Percentiles rank a stretch among this genome's conserved stretches.
Conservation (phyloP, 2,113 vertebrate species). For the Bufo gargarizans region DNA sequence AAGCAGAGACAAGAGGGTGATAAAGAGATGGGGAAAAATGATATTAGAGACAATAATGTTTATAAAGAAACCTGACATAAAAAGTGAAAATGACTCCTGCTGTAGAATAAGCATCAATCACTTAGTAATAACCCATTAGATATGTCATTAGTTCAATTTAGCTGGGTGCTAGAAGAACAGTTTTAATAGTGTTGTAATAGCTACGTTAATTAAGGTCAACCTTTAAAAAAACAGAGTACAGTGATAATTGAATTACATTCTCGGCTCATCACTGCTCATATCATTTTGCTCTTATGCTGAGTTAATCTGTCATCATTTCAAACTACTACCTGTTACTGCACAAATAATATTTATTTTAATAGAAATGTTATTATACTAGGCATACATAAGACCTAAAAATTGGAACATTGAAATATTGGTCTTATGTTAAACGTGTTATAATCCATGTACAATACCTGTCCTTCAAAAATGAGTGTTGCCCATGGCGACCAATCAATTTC, state of each 20-base stretch:
- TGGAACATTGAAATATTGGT: background rate
- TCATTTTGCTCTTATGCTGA: background rate
- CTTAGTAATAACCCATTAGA: constrained; percentile 41
- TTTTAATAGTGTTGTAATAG: constrained; percentile 46
- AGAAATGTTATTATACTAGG: background rate
- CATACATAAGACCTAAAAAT: background rate
- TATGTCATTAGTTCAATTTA: constrained; percentile 27
- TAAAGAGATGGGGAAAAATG: background rate
- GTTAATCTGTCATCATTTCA: constrained; percentile 1
- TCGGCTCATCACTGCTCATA: constrained; percentile 12
- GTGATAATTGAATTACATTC: constrained; percentile 31
- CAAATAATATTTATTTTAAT: background rate
- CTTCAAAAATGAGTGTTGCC: too few relatives aligned
- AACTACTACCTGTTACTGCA: background rate
- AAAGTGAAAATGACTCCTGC: background rate
- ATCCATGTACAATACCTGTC: too few relatives aligned
- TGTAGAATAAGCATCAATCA: constrained; percentile 27
- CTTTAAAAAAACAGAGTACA: constrained; percentile 16
- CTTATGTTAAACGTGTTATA: too few relatives aligned
- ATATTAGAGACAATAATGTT: background rate
- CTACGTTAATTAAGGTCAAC: constrained; percentile 35
- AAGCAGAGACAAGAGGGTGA: background rate
- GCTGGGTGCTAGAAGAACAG: background rate
- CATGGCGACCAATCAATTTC: too few relatives aligned
- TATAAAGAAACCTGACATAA: constrained; percentile 14